phyloP scores from a whole-genome alignment of 2,888 invertebrate genomes.

The Drosophila mettleri region DNA sequence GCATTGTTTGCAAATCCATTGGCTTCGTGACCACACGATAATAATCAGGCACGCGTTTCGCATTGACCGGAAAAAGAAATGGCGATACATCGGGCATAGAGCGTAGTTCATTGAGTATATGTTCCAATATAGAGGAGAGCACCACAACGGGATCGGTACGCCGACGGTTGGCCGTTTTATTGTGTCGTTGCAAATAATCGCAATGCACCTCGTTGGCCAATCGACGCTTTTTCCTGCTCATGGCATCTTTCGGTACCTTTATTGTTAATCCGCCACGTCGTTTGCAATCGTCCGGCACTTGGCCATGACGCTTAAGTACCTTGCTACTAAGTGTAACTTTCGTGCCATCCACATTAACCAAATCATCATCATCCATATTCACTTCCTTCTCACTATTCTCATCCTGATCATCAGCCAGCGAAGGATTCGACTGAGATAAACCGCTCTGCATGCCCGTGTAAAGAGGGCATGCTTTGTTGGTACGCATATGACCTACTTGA shows the following conservation, averaged over 20 bases:
- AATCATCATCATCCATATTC: slow-evolving; percentile 91
- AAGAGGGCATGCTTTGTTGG: slow-evolving; percentile 98
- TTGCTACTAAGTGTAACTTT: slow-evolving; percentile 96
- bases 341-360: slow-evolving; percentile 97
- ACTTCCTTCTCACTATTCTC: slow-evolving; percentile 91
- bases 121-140: slow-evolving; percentile 94
- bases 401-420: slow-evolving; percentile 93
- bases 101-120: slow-evolving; percentile 96
- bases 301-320: slow-evolving; percentile 92
- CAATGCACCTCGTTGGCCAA: slow-evolving; percentile 90
- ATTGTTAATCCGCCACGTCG: slow-evolving; percentile 89
- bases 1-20: slow-evolving; percentile 98
- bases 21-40: slow-evolving; percentile 95
- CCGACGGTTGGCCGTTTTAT: slow-evolving; percentile 93
- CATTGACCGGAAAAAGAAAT: slow-evolving; percentile 97
- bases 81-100: slow-evolving; percentile 96
- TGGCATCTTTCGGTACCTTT: slow-evolving; percentile 91
- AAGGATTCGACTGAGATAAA: slow-evolving; percentile 88
- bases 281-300: slow-evolving; percentile 90
- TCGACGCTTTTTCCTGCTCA: slow-evolving; percentile 88
- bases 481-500: slow-evolving; percentile 88
- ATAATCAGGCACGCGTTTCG: slow-evolving; percentile 97
- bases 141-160: slow-evolving; percentile 98
- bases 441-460: slow-evolving; percentile 90
- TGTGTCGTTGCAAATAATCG: slow-evolving; percentile 94